phyloP scores from a whole-genome alignment of 2,797 vertebrate species.

The Muscicapa striata region DNA sequence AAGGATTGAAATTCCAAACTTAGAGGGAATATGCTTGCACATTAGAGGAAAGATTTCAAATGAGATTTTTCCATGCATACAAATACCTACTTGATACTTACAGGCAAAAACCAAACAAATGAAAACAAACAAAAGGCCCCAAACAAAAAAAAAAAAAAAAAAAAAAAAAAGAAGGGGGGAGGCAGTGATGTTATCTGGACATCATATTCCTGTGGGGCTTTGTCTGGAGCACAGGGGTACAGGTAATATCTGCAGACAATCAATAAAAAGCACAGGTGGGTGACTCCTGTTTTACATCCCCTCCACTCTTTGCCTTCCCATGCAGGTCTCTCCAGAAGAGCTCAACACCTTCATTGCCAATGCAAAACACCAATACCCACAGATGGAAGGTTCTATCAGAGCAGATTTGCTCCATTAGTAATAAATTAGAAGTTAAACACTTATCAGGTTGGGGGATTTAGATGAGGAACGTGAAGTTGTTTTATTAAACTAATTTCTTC shows the following conservation, averaged over 20 bases:
- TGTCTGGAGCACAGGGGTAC: not conserved
- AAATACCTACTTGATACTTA: not conserved
- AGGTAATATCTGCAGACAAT: not conserved
- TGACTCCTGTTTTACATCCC: not conserved
- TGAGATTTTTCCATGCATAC: not conserved
- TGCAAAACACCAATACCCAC: not conserved
- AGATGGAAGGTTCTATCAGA: not conserved
- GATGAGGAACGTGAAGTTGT: not conserved
- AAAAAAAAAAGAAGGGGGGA: rapidly evolving
- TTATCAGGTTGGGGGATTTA: not conserved
- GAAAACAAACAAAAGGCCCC: not conserved
- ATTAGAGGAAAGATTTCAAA: not conserved
- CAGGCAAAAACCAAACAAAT: not conserved
- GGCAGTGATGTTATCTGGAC: not conserved
- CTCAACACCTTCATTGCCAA: not conserved
- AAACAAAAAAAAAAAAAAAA: rapidly evolving
- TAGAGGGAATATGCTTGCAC: not conserved
- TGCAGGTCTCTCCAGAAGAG: not conserved
- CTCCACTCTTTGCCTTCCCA: rapidly evolving
- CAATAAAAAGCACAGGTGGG: not conserved
- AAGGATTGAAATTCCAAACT: not conserved
- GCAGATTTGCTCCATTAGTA: not conserved
- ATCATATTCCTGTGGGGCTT: not conserved
- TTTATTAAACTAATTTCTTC: conserved; percentile 3
- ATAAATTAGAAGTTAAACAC: conserved; percentile 5